A percentile compares a stretch with the other conserved stretches of the same genome.
These are phyloP conservation scores for Isaurus tuberculatus DNA, from an alignment of 92 coral and sea anemone genomes.

Conservation along the genomic window DNA sequence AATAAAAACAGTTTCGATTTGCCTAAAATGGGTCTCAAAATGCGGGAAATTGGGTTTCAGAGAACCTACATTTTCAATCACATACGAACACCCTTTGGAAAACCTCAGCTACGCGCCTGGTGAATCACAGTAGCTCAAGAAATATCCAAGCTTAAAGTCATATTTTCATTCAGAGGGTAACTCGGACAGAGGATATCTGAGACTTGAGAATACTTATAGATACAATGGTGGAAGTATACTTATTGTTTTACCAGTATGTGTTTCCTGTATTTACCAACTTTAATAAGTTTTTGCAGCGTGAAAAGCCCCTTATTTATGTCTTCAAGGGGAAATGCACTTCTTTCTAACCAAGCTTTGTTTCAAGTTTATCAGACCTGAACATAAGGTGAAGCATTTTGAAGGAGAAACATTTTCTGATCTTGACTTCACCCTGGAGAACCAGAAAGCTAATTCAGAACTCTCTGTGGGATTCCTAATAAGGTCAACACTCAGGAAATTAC, in stretches of 20 bases:
- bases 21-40: no score
- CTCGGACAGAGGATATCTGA: slow-evolving; percentile 38
- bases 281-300: slow-evolving; percentile 42
- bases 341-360: slow-evolving; percentile 23
- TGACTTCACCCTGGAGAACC: slow-evolving; percentile 28
- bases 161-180: slow-evolving; percentile 50
- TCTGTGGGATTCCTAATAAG: slow-evolving; percentile 28
- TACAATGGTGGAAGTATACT: slow-evolving; percentile 45
- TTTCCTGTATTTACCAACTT: slow-evolving; percentile 45
- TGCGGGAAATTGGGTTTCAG: no score
- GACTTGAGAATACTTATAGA: slow-evolving; percentile 27
- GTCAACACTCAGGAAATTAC: slow-evolving; percentile 10
- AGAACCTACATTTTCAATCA: no score
- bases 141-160: slow-evolving; percentile 45
- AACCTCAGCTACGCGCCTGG: no score
- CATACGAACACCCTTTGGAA: no score
- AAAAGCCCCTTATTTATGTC: slow-evolving; percentile 42
- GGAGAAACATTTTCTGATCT: slow-evolving; percentile 15
- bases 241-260: slow-evolving; percentile 34
- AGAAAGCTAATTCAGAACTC: slow-evolving; percentile 23
- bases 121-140: slow-evolving; percentile 42
- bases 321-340: slow-evolving; percentile 26
- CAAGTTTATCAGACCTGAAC: slow-evolving; percentile 33
- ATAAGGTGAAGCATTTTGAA: slow-evolving; percentile 29
- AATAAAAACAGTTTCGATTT: no score